These are phyloP conservation scores for Beaufortia kweichowensis DNA, from an alignment of 2,113 vertebrate species.

Conservation along the genomic window DNA sequence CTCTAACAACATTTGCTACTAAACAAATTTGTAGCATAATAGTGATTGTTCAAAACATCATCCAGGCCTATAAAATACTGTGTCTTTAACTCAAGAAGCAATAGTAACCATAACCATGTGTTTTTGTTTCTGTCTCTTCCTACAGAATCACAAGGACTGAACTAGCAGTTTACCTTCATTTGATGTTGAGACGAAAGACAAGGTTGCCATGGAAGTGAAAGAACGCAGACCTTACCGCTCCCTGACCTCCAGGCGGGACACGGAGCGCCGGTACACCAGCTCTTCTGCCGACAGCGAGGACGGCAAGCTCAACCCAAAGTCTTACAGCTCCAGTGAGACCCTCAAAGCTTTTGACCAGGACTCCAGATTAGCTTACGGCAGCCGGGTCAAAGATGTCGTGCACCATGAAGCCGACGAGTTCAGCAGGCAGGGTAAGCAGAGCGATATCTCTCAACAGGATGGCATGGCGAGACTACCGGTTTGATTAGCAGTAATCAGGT, in stretches of 20 bases:
- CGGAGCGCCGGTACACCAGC: conserved; percentile 92
- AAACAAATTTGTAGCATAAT: too few species aligned
- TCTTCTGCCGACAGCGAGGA: conserved; percentile 94
- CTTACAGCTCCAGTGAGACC: conserved; percentile 98
- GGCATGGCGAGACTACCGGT: not conserved
- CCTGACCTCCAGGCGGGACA: conserved; percentile 87
- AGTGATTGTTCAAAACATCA: too few species aligned
- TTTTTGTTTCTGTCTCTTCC: not conserved
- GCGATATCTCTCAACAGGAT: not conserved
- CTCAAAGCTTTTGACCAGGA: conserved; percentile 98
- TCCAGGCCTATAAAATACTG: too few species aligned
- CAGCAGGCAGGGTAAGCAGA: conserved; percentile 81
- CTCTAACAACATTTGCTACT: too few species aligned
- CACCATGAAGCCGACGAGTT: conserved; percentile 94
- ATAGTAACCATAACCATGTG: not conserved
- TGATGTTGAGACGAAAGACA: conserved; percentile 77
- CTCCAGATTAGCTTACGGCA: conserved; percentile 81
- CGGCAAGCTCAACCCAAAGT: conserved; percentile 86
- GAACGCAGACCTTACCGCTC: conserved; percentile 96
- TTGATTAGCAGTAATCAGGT: not conserved
- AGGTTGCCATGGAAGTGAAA: conserved; percentile 92
- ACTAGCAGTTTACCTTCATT: conserved; percentile 64
- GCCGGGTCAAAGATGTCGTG: conserved; percentile 90
- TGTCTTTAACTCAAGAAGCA: not conserved
- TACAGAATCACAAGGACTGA: conserved; percentile 75